A percentile compares a stretch with the other conserved stretches of the same genome.
Conservation (phyloP, 64 coral and sea anemone species). For the Catalaphyllia jardinei region DNA sequence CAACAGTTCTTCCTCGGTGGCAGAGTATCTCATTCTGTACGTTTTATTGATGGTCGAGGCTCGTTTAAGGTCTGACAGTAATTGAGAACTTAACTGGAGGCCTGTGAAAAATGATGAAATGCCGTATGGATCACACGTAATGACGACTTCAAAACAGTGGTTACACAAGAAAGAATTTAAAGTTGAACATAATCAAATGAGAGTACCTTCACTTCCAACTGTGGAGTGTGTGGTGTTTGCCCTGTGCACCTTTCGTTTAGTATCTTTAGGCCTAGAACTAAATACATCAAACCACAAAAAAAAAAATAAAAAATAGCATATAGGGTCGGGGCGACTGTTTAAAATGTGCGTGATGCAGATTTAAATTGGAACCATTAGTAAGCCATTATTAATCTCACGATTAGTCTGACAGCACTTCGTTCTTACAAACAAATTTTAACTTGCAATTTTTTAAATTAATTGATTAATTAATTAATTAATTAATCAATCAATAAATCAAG, state of each 20-base stretch:
- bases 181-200: not conserved
- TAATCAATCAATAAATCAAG: not conserved
- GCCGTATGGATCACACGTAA: no score
- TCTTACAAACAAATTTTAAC: no score
- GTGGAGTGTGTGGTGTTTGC: constrained; percentile 8
- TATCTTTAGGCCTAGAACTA: constrained; percentile 30
- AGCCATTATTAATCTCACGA: no score
- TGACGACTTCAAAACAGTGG: not conserved
- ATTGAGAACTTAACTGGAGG: constrained; percentile 55
- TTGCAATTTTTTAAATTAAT: no score
- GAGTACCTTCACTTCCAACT: constrained; percentile 47
- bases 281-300: not conserved
- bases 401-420: no score
- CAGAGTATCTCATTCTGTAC: constrained; percentile 55
- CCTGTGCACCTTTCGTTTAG: constrained; percentile 43
- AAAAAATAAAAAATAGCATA: not conserved
- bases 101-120: not conserved
- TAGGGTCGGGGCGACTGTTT: no score
- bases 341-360: no score
- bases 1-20: constrained; percentile 57
- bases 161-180: not conserved
- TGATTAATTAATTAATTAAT: not conserved
- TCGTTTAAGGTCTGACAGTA: constrained; percentile 63
- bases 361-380: no score
- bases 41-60: constrained; percentile 64